Evolutionary conservation across 2,888 invertebrate genomes (phyloP).

Genomic region (Atherix ibis): DNA sequence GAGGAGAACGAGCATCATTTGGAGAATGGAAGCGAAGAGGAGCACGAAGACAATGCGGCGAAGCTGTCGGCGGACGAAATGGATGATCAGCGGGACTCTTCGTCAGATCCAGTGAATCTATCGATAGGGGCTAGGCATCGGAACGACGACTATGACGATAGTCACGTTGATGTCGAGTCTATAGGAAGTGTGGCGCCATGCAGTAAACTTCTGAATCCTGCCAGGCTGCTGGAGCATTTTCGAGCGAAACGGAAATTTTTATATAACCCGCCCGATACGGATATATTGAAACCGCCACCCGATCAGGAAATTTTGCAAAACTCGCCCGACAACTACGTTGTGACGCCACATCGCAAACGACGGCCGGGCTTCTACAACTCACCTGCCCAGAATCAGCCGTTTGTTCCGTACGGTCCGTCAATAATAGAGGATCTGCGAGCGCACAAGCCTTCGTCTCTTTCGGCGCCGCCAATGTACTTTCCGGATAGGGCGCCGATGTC

Average conservation of each 20-base stretch:
- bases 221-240: conserved; percentile 32
- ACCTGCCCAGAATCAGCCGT: conserved; percentile 74
- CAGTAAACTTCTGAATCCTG: conserved; percentile 19
- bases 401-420: conserved; percentile 65
- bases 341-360: conserved; percentile 73
- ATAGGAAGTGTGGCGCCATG: conserved; percentile 30
- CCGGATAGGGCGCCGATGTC: conserved; percentile 24
- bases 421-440: conserved; percentile 58
- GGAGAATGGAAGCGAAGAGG: conserved; percentile 22
- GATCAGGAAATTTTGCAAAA: conserved; percentile 56
- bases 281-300: conserved; percentile 39
- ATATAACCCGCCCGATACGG: conserved; percentile 53
- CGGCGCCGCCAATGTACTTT: conserved; percentile 49
- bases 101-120: conserved; percentile 69
- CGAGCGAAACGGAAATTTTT: conserved; percentile 41
- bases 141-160: conserved; percentile 41
- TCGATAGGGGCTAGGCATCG: conserved; percentile 44
- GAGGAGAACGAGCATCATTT: conserved; percentile 9
- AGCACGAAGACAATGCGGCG: conserved; percentile 32
- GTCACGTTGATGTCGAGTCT: conserved; percentile 39
- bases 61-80: conserved; percentile 21
- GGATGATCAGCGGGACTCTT: conserved; percentile 45
- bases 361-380: conserved; percentile 77
- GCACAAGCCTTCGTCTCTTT: conserved; percentile 47
- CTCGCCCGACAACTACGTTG: conserved; percentile 70